Evolutionary conservation across 2,113 vertebrate genomes (phyloP).

Genomic region (Callipepla californica): DNA sequence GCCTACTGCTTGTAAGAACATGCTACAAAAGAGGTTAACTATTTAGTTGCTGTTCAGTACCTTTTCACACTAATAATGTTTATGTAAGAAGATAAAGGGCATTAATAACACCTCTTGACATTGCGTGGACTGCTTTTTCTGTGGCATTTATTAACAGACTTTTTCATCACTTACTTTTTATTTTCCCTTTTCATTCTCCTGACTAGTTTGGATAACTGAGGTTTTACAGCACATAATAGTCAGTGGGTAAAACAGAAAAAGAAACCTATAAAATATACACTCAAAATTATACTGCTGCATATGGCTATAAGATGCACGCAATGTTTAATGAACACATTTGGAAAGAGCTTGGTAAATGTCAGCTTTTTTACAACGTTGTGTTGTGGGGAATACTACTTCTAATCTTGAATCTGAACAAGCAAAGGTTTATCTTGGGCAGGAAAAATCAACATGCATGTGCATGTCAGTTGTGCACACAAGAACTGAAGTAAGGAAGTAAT

Average conservation of each 20-base stretch:
- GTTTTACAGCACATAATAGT: slow-evolving; percentile 51
- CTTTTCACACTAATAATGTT: background rate
- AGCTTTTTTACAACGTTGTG: background rate
- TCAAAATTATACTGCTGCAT: slow-evolving; percentile 29
- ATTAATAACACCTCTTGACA: background rate
- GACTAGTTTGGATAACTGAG: slow-evolving; percentile 39
- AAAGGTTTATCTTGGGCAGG: background rate
- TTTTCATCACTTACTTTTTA: slow-evolving; percentile 17
- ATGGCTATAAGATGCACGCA: background rate
- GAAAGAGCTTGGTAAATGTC: slow-evolving; percentile 25
- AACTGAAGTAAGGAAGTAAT: background rate
- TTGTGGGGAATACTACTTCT: background rate
- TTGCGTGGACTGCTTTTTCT: background rate
- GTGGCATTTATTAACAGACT: background rate
- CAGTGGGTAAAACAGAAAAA: slow-evolving; percentile 4
- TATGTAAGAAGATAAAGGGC: background rate
- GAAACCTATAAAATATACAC: slow-evolving; percentile 29
- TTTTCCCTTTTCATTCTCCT: slow-evolving; percentile 34
- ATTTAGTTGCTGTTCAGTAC: background rate
- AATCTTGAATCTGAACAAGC: background rate
- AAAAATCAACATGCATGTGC: background rate
- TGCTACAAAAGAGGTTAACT: background rate
- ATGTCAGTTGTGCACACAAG: background rate
- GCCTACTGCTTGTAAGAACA: background rate
- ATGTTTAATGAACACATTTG: slow-evolving; percentile 4